phyloP scores from a whole-genome alignment of 2,888 invertebrate genomes.

The Deilephila porcellus region DNA sequence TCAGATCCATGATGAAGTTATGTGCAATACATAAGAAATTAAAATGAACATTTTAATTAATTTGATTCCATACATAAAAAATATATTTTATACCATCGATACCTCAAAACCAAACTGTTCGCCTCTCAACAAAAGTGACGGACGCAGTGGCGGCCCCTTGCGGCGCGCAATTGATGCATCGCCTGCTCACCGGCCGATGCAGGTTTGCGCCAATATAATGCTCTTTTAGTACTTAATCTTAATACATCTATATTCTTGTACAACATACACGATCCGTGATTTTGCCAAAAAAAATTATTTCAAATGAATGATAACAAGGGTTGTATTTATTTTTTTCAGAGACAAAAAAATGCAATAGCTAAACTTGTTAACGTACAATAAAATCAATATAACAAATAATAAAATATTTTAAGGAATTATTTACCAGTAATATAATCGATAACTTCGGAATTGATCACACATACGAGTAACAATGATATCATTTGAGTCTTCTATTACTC shows the following conservation, averaged over 20 bases:
- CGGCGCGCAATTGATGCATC: conserved; percentile 80
- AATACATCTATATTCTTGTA: conserved; percentile 9
- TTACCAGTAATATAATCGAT: too few species aligned
- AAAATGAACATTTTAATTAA: neutral
- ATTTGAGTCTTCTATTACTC: too few species aligned
- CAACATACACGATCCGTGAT: neutral
- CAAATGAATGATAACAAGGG: too few species aligned
- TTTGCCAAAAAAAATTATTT: neutral
- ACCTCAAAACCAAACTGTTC: neutral
- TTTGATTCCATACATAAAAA: neutral
- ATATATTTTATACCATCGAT: conserved; percentile 9
- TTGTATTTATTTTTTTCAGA: too few species aligned
- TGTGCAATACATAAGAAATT: neutral
- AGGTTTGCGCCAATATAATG: conserved; percentile 54
- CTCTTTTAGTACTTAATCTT: conserved; percentile 32
- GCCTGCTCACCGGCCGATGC: conserved; percentile 64
- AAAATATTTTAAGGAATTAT: too few species aligned
- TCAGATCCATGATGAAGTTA: too few species aligned
- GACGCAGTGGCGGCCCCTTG: conserved; percentile 71
- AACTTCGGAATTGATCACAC: too few species aligned
- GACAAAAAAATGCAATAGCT: too few species aligned
- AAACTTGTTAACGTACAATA: too few species aligned
- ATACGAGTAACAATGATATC: too few species aligned
- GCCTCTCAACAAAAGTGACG: conserved; percentile 47
- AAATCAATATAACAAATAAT: too few species aligned